Base-by-base conservation (phyloP, 2,888 invertebrate genomes). In the Desoria tigrina region DNA sequence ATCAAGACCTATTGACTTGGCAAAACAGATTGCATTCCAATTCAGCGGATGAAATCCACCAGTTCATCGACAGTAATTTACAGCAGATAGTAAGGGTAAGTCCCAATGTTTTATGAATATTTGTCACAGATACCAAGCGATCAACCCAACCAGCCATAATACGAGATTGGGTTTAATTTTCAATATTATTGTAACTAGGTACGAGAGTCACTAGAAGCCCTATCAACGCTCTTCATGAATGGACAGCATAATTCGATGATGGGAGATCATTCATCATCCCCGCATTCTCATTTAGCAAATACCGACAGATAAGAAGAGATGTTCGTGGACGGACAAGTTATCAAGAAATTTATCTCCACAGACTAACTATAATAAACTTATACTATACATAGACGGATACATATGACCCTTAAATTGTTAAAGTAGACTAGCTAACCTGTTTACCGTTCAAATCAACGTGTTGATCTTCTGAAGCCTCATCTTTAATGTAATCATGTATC, bases 21-120 rank as follows among this genome's bases (percentile, higher is more conserved):
- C 87, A 88, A 71, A 83, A 86, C 72, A 84, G 87, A 71, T 80
- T 89, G 77, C 89, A 89, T 83, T 84, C 86, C 54, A 86, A 87
- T 70, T 88, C 89, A 61, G 87, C 88, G 4, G 83, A 84, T 73
- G 88, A 89, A 77, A 85, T 89, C 74, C 87, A 89, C 80, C 85
- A 86, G 74, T 88, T 88, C 82, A 84, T 92, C 69, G 86, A 87
- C 77, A 85, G 87, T 73, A 90, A 91, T 83, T 84, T 91, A 75
- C 84, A 90, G 80, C 86, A 91, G 81, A 88, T 92, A 77, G 87
- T 89, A 68, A 90, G 89, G 87, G 91, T 89, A 80, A 79, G 78
- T 45, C n/a, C 9, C 21, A n/a, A n/a, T 16, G 16, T 45, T 45
- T 16, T 16, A 45, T 21, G 16, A 18, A 21, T 39, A 39, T 39